Conservation (phyloP, 2,797 vertebrate species). For the Periparus ater region DNA sequence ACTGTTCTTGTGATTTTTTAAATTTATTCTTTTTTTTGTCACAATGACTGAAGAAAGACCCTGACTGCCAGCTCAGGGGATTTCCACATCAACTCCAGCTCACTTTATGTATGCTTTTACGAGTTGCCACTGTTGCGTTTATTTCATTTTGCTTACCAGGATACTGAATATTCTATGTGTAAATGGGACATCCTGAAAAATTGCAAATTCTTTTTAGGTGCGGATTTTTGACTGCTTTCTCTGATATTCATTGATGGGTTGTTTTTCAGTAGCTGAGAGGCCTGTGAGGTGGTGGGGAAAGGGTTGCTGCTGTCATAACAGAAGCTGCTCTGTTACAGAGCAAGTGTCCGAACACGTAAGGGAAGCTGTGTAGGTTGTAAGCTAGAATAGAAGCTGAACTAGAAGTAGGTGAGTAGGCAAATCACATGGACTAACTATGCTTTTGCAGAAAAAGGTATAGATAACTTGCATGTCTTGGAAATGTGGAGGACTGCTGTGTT, state of each 20-base stretch:
- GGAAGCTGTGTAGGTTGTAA: neutral
- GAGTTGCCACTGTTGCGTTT: neutral
- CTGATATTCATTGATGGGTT: neutral
- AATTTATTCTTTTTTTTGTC: neutral
- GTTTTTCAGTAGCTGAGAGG: neutral
- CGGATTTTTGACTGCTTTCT: neutral
- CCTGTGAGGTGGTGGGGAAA: neutral
- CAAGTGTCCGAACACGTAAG: rapidly evolving
- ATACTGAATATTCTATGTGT: neutral
- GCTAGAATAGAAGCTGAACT: neutral
- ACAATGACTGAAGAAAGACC: neutral
- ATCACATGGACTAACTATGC: neutral
- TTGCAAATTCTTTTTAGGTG: neutral
- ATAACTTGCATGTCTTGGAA: neutral
- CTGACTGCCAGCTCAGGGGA: constrained; percentile 13
- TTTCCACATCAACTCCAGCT: neutral
- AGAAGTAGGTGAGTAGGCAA: neutral
- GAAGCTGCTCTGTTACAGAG: neutral
- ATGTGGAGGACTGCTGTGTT: neutral
- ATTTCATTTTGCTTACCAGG: constrained; percentile 15
- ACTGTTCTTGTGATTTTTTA: neutral
- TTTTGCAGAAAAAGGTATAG: neutral
- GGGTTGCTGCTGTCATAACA: neutral
- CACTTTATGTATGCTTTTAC: neutral
- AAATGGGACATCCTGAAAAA: neutral